Percentiles rank a stretch among this genome's conserved stretches.
Evolutionary conservation across 2,797 vertebrate genomes (phyloP).

Genomic region (Gallinago stenura): DNA sequence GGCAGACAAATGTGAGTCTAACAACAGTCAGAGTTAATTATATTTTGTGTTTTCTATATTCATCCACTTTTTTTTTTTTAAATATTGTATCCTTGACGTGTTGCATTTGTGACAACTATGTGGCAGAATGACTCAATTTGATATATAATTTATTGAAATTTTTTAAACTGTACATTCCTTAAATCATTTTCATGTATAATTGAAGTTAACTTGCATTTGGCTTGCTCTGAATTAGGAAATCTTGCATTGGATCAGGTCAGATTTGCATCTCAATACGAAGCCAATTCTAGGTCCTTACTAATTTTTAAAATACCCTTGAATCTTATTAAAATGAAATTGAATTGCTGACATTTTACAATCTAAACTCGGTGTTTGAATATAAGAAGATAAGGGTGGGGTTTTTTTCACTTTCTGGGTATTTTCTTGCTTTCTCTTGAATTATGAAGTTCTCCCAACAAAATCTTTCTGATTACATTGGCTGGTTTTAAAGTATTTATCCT

Average conservation of each 20-base stretch:
- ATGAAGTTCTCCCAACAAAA: not conserved
- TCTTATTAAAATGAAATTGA: not conserved
- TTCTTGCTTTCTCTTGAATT: not conserved
- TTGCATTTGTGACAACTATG: conserved; percentile 30
- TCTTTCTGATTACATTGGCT: not conserved
- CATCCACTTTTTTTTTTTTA: not conserved
- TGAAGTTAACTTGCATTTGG: conserved; percentile 53
- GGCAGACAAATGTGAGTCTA: not conserved
- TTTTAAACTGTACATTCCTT: conserved; percentile 38
- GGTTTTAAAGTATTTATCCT: not conserved
- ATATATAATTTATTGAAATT: conserved; percentile 70
- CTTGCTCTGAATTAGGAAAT: conserved; percentile 54
- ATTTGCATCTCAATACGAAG: conserved; percentile 43
- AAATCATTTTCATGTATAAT: conserved; percentile 74
- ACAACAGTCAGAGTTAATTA: conserved; percentile 17
- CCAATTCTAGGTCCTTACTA: not conserved
- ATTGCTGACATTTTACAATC: not conserved
- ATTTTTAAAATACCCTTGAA: not conserved
- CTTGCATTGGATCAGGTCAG: not conserved
- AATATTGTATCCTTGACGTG: not conserved
- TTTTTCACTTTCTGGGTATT: not conserved
- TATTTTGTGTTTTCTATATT: not conserved
- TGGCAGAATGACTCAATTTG: conserved; percentile 41
- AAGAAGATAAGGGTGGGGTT: not conserved
- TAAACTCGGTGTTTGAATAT: not conserved